Evolutionary conservation across 2,797 vertebrate genomes (phyloP).

Genomic region (Sebastes alutus): DNA sequence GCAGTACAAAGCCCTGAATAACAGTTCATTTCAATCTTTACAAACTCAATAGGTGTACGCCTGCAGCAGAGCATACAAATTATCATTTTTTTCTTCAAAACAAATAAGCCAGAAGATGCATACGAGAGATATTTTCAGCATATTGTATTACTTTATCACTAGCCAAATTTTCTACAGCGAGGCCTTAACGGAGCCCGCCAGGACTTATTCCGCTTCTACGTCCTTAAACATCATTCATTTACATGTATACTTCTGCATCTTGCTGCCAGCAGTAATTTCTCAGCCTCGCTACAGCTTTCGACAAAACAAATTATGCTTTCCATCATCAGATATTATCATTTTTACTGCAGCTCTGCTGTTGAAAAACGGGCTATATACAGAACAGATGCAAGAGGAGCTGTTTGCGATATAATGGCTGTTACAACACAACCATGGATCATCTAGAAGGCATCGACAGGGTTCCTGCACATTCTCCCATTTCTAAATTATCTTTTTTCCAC

Average conservation of each 20-base stretch:
- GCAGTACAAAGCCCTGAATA: slow-evolving; percentile 50
- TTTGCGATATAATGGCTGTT: slow-evolving; percentile 52
- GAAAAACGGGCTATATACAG: slow-evolving; percentile 20
- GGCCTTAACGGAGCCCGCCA: slow-evolving; percentile 20
- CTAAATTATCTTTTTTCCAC: neutral
- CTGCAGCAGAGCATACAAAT: slow-evolving; percentile 48
- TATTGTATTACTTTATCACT: slow-evolving; percentile 46
- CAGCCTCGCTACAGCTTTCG: slow-evolving; percentile 11
- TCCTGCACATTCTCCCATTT: neutral
- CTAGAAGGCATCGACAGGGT: neutral
- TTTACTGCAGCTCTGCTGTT: slow-evolving; percentile 7
- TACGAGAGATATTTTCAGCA: slow-evolving; percentile 23
- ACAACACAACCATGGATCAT: slow-evolving; percentile 63
- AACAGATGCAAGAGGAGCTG: slow-evolving; percentile 13
- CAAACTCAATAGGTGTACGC: slow-evolving; percentile 41
- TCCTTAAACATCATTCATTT: slow-evolving; percentile 42
- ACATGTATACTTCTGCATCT: slow-evolving; percentile 33
- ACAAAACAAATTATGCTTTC: slow-evolving; percentile 35
- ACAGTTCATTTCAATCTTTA: slow-evolving; percentile 53
- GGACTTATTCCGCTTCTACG: slow-evolving; percentile 13
- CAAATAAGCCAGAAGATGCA: slow-evolving; percentile 55
- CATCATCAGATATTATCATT: slow-evolving; percentile 40
- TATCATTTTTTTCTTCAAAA: slow-evolving; percentile 35
- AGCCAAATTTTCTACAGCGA: slow-evolving; percentile 47
- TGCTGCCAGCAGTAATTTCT: slow-evolving; percentile 52